Evolutionary conservation across 2,797 vertebrate genomes (phyloP), one percentile per base, ranked within the genome.

Genomic region (Dryobates pubescens): DNA sequence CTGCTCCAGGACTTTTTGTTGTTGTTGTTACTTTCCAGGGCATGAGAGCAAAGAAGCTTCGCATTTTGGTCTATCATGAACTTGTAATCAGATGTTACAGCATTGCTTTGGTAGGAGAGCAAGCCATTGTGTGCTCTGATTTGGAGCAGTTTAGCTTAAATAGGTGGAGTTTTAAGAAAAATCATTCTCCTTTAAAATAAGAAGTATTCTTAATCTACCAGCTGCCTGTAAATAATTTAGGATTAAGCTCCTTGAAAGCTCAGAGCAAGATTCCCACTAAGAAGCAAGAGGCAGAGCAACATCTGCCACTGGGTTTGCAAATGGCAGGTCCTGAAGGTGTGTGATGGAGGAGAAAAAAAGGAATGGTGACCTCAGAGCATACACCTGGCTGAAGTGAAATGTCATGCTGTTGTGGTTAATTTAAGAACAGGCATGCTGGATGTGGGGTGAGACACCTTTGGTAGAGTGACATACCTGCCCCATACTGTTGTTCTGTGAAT

Each of bases 11-110:
- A 29, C 20, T 47, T 47, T 12, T 49, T 49, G 22, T 47, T 77
- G 81, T 82, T 83, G 53, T 73, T 49, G 19, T 47, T 43, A 73
- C 45, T 93, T 83, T 76, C 24, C 32, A 86, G 47, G 30, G 8
- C 0, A 0, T 18, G 12, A 7, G 75, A 32, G 36, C 24, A 58
- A 80, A 53, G 63, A 78, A 73, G 27, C 0, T 73, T 36, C 47
- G 3, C 36, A 34, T 9, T 0, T 58, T 74, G 4, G 0, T 61
- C 34, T 83, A 1, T 56, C 9, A 3, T 2, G 4, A 41, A 13
- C 18, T 71, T 65, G 9, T 12, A 23, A 58, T 5, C 18, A 67
- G 64, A 22, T 6, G 22, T 34, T 76, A 63, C 22, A 73, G 54
- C 49, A 27, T 63, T 64, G 7, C 49, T 93, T 67, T 49, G 49